phyloP scores from a whole-genome alignment of 2,888 invertebrate genomes.

The Drosophila mercatorum region DNA sequence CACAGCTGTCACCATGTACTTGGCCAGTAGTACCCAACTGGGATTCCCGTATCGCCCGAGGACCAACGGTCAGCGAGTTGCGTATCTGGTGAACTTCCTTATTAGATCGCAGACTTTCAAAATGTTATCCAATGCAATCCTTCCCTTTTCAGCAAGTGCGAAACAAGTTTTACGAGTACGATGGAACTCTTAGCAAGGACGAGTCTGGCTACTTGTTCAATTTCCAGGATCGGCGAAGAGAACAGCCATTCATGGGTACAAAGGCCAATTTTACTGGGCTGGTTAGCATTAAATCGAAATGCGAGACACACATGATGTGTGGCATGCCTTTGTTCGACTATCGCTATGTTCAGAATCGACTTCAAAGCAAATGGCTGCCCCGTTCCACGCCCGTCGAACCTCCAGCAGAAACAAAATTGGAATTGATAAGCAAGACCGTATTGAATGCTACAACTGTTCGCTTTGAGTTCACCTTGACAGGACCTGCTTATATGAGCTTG shows the following conservation, averaged over 20 bases:
- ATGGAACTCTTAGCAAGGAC: constrained; percentile 75
- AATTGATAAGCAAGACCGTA: constrained; percentile 56
- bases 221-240: constrained; percentile 83
- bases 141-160: constrained; percentile 83
- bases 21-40: constrained; percentile 84
- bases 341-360: constrained; percentile 54
- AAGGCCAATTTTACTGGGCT: constrained; percentile 60
- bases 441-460: constrained; percentile 46
- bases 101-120: too few relatives aligned
- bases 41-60: constrained; percentile 87
- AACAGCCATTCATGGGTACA: constrained; percentile 44
- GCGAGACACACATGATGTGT: constrained; percentile 72
- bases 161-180: constrained; percentile 83
- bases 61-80: constrained; percentile 85
- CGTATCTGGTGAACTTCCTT: constrained; percentile 84
- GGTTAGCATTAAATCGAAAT: constrained; percentile 55
- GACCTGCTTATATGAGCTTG: constrained; percentile 74
- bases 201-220: constrained; percentile 85
- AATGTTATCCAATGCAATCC: not conserved
- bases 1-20: constrained; percentile 24
- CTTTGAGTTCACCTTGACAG: constrained; percentile 67
- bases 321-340: constrained; percentile 78
- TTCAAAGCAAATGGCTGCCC: constrained; percentile 66
- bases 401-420: constrained; percentile 44
- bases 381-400: constrained; percentile 51